Evolutionary conservation across 2,888 invertebrate species (phyloP).

Genomic region (Seira musarum): DNA sequence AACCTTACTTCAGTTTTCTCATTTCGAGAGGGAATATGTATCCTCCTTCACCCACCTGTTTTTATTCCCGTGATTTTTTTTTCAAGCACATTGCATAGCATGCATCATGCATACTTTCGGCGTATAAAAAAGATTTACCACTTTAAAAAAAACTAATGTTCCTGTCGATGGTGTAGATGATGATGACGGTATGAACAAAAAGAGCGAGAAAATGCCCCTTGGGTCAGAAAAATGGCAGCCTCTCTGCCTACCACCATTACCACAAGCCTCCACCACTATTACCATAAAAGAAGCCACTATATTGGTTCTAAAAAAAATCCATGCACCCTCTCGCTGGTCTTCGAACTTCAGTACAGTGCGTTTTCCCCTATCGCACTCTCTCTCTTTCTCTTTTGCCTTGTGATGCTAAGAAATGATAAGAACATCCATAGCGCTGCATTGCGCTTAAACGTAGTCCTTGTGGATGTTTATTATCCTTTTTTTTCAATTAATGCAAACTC

Average conservation of each 20-base stretch:
- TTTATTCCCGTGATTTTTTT: background rate
- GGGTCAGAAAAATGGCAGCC: constrained; percentile 40
- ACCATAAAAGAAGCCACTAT: constrained; percentile 22
- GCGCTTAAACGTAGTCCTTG: background rate
- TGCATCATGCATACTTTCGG: background rate
- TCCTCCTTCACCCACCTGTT: constrained; percentile 4
- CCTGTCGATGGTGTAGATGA: constrained; percentile 4
- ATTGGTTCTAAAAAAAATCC: background rate
- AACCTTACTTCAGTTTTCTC: background rate
- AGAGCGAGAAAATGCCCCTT: constrained; percentile 52
- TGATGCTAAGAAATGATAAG: too few species aligned
- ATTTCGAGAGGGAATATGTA: background rate
- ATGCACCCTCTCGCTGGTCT: too few species aligned
- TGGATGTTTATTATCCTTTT: constrained; percentile 47
- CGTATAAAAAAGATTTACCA: background rate
- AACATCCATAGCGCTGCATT: too few species aligned
- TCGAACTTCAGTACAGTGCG: too few species aligned
- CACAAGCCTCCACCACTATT: constrained; percentile 16
- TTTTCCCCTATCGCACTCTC: too few species aligned
- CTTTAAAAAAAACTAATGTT: constrained; percentile 10
- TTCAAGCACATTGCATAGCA: background rate
- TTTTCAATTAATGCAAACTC: constrained; percentile 52
- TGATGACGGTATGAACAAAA: constrained; percentile 14
- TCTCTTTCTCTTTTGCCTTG: too few species aligned
- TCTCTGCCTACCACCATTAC: constrained; percentile 1